These are phyloP conservation scores for Campylomormyrus numenius DNA, from an alignment of 2,113 vertebrate genomes.

Conservation along the genomic window DNA sequence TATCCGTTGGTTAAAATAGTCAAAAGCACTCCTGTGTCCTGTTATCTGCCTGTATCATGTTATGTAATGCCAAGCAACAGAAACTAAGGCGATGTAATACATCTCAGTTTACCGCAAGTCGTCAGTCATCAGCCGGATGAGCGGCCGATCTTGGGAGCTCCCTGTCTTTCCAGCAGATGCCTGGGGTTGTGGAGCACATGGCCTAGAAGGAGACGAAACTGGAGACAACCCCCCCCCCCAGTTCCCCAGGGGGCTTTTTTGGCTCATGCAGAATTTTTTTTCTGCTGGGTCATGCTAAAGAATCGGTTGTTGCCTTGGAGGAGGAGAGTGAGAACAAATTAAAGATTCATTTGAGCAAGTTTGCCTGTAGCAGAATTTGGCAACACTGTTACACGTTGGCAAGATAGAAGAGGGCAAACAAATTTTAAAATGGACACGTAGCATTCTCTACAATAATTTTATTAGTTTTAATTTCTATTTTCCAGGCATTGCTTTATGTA, in stretches of 20 bases:
- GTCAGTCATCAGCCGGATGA: background rate
- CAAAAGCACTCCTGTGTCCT: background rate
- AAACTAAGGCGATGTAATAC: background rate
- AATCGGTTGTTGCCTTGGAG: background rate
- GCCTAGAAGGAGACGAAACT: background rate
- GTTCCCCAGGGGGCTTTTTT: background rate
- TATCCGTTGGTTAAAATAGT: background rate
- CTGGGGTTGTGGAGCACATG: background rate
- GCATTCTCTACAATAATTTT: background rate
- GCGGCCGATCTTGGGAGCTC: background rate
- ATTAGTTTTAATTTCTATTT: background rate
- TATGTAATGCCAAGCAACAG: background rate
- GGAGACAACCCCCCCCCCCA: background rate
- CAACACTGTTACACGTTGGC: background rate
- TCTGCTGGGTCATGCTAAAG: slow-evolving; percentile 12
- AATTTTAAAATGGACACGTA: background rate
- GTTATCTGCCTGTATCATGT: background rate
- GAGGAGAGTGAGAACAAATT: slow-evolving; percentile 5
- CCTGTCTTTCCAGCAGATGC: background rate
- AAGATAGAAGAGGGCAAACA: background rate
- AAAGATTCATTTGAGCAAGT: slow-evolving; percentile 13
- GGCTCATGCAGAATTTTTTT: background rate
- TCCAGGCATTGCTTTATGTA: background rate
- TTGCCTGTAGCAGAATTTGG: slow-evolving; percentile 16
- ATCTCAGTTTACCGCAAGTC: background rate